A percentile compares a stretch with the other conserved stretches of the same genome.
Conservation (phyloP, 2,888 invertebrate species). For the Trachelus stipa region DNA sequence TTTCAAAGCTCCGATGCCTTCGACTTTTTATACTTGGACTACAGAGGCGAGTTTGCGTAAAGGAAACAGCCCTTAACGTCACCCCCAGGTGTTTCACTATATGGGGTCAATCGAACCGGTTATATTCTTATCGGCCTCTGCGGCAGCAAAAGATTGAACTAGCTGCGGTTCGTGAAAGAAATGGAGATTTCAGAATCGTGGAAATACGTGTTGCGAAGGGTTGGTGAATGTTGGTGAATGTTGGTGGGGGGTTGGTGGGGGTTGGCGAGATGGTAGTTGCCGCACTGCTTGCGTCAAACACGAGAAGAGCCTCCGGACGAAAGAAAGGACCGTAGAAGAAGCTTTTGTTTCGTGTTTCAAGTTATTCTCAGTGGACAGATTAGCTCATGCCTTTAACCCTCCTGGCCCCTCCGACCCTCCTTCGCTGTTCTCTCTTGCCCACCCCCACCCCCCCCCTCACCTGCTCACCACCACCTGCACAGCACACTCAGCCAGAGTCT, state of each 20-base stretch:
- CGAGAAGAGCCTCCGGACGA: conserved; percentile 27
- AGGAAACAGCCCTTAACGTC: background rate
- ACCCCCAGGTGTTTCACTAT: background rate
- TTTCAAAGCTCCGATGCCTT: background rate
- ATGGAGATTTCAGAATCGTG: background rate
- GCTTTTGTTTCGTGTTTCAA: conserved; percentile 58
- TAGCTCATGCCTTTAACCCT: conserved; percentile 40
- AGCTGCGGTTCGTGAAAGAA: background rate
- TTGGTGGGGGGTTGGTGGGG: background rate
- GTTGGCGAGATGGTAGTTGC: background rate
- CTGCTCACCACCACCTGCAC: too few relatives aligned
- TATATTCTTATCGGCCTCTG: background rate
- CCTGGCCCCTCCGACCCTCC: background rate
- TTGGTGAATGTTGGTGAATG: background rate
- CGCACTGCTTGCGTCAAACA: conserved; percentile 15
- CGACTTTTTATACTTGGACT: background rate
- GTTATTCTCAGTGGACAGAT: conserved; percentile 60
- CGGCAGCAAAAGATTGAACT: background rate
- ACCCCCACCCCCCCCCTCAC: too few relatives aligned
- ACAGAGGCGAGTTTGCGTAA: background rate
- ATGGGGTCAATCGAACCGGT: background rate
- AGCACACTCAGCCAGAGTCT: background rate
- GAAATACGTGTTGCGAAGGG: background rate
- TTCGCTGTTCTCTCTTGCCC: background rate
- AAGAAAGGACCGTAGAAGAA: conserved; percentile 23